Conservation (phyloP, 2,797 vertebrate species). For the Tauraco hartlaubi region DNA sequence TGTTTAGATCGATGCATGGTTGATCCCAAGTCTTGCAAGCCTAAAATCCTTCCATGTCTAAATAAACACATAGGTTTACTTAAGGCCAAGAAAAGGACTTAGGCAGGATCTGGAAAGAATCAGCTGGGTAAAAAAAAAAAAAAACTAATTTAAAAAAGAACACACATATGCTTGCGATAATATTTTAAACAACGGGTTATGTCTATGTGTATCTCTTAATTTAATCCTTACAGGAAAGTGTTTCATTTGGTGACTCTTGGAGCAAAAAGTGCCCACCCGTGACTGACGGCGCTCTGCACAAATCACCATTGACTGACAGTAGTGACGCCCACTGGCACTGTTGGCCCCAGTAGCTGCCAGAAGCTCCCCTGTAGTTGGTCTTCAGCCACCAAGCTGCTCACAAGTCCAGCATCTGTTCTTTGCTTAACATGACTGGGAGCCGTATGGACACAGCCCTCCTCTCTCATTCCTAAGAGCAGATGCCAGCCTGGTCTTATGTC, state of each 20-base stretch:
- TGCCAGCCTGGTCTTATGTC: constrained; percentile 51
- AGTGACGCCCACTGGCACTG: constrained; percentile 40
- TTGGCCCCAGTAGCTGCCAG: constrained; percentile 30
- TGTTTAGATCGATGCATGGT: constrained; percentile 49
- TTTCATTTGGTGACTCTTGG: constrained; percentile 16
- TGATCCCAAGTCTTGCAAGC: constrained; percentile 29
- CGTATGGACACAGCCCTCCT: constrained; percentile 62
- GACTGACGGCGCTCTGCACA: constrained; percentile 21
- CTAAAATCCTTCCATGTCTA: constrained; percentile 36
- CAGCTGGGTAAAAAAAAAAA: neutral
- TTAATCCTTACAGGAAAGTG: constrained; percentile 22
- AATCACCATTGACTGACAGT: constrained; percentile 51
- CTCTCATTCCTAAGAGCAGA: constrained; percentile 63
- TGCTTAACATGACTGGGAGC: constrained; percentile 65
- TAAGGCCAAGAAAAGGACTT: neutral
- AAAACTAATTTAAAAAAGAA: neutral
- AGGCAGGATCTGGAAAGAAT: constrained; percentile 34
- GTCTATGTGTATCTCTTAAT: neutral
- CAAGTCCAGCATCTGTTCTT: constrained; percentile 68
- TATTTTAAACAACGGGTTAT: neutral
- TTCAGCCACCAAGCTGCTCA: constrained; percentile 61
- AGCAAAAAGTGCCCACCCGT: constrained; percentile 7
- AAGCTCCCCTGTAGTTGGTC: constrained; percentile 62
- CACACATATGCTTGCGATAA: neutral
- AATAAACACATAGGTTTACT: constrained; percentile 35